Evolutionary conservation across 2,113 vertebrate genomes (phyloP).

Genomic region (Sander lucioperca): DNA sequence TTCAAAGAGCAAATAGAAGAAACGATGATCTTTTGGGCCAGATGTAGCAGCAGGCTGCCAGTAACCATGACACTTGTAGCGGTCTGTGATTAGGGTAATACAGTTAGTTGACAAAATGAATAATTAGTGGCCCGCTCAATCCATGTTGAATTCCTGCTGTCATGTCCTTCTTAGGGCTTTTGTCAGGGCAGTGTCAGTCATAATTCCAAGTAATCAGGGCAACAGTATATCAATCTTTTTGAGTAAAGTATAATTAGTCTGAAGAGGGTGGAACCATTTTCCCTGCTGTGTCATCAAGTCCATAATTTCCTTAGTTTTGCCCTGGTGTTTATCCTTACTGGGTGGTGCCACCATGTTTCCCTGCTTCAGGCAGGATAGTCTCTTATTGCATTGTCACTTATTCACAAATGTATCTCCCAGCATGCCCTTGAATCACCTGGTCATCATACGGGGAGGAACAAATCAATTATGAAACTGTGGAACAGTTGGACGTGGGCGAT

Average conservation of each 20-base stretch:
- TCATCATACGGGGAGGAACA: neutral
- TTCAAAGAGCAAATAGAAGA: constrained; percentile 37
- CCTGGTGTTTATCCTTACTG: neutral
- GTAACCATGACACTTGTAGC: neutral
- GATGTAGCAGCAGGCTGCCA: too few relatives aligned
- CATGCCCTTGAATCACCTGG: neutral
- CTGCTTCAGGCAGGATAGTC: neutral
- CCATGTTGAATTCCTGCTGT: neutral
- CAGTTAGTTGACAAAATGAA: neutral
- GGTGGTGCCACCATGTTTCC: neutral
- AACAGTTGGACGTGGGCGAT: too few relatives aligned
- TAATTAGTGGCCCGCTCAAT: neutral
- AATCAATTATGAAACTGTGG: neutral
- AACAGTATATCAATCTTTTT: neutral
- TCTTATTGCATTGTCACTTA: neutral
- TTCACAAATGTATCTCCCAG: neutral
- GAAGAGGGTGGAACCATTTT: neutral
- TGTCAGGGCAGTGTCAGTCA: neutral
- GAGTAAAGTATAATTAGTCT: neutral
- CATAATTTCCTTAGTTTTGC: neutral
- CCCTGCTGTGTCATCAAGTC: neutral
- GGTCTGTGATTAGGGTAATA: neutral
- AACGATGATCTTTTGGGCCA: constrained; percentile 22
- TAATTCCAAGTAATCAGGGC: neutral
- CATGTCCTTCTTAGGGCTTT: neutral